phyloP scores from a whole-genome alignment of 1,140 invertebrate species.

The Drosophila leontia region DNA sequence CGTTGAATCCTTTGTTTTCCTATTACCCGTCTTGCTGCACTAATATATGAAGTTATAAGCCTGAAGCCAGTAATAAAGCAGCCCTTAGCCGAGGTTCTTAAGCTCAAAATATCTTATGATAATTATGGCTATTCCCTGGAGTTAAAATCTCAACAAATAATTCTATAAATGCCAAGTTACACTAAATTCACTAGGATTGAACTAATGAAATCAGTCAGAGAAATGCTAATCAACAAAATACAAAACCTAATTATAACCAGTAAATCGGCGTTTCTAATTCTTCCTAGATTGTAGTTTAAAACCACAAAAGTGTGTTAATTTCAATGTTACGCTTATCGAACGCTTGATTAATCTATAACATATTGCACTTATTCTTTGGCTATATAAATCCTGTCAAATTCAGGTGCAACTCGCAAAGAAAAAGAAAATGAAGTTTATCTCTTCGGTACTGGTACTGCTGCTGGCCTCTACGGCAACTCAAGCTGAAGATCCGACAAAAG shows the following conservation, averaged over 20 bases:
- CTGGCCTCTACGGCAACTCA: too few species aligned
- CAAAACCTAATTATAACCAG: background rate
- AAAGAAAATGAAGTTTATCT: too few species aligned
- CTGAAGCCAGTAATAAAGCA: too few species aligned
- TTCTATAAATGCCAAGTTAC: too few species aligned
- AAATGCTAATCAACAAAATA: background rate
- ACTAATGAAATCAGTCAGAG: too few species aligned
- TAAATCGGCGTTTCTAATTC: background rate
- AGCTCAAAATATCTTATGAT: too few species aligned
- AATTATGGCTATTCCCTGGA: too few species aligned
- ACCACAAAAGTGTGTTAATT: background rate
- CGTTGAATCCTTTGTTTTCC: background rate
- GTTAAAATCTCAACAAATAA: background rate
- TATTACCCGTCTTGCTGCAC: background rate
- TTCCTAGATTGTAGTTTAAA: background rate
- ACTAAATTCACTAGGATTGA: too few species aligned
- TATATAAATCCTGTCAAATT: background rate
- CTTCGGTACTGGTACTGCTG: too few species aligned
- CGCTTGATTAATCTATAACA: background rate
- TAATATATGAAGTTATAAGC: background rate
- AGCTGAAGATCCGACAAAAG: too few species aligned
- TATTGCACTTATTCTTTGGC: too few species aligned
- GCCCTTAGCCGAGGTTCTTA: background rate
- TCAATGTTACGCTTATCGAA: background rate
- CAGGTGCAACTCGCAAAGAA: background rate